Evolutionary conservation across 2,888 invertebrate species (phyloP), one percentile per base, ranked within the genome.

Genomic region (Chymomyza amoena): DNA sequence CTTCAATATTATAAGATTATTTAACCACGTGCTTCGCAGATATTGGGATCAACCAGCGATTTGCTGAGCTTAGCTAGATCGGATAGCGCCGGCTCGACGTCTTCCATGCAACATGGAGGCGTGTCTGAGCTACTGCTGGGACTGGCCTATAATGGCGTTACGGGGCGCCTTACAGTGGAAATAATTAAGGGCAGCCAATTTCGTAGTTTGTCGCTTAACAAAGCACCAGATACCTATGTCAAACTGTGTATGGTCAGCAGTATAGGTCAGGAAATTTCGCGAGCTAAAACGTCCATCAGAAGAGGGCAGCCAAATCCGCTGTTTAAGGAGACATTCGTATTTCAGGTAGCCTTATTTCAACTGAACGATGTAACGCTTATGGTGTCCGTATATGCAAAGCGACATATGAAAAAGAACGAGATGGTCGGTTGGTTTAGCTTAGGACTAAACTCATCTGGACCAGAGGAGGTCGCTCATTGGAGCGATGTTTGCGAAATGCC

Each of bases 371-470:
- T 98, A 66, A 98, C 98, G 1, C 93, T 98, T 78, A 97, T 98
- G 95, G 95, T 98, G 76, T 97, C 97, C 0, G 97, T 98, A 69
- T 98, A 98, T 93, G 96, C 97, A 91, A 95, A 97, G 77, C 96
- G 97, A 81, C 97, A 98, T 91, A 95, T 96, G 80, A 98, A 98
- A 91, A 95, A 97, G 80, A 97, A 98, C 90, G 98, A 98, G 92
- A 97, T 98, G 96, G 96, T 98, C 80, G 98, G 98, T 72, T 98
- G 98, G 98, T 97, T 98, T 93, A 96, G 97, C 73, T 92, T 98
- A 69, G 98, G 98, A 6, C 93, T 97, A 90, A 97, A 96, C 92
- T 96, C 97, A 81, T 97, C 97, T 68, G 97, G 98, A 25, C 95
- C 97, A 66, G 98, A 98, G 90, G 97, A 98, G 92, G 93, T 96